These are phyloP conservation scores for Selene dorsalis DNA, from an alignment of 2,797 vertebrate species.

Conservation along the genomic window DNA sequence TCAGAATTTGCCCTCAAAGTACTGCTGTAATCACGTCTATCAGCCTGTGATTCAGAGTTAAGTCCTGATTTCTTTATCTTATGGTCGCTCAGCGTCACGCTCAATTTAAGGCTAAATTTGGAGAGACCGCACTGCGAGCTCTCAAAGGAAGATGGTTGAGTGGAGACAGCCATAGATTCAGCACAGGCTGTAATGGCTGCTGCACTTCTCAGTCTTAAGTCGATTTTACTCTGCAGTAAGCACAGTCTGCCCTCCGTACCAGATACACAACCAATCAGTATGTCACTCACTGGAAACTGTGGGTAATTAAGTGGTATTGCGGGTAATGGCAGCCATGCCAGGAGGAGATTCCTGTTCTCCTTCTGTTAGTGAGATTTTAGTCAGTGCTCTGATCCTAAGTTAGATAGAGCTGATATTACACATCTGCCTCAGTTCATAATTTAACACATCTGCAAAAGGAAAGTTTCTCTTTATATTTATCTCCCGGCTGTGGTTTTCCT, in stretches of 20 bases:
- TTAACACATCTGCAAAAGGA: conserved; percentile 16
- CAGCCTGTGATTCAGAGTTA: conserved; percentile 49
- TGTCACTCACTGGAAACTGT: conserved; percentile 64
- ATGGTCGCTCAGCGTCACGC: conserved; percentile 29
- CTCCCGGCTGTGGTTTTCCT: background rate
- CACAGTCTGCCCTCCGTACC: conserved; percentile 31
- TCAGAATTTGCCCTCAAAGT: conserved; percentile 31
- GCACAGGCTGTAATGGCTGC: conserved; percentile 38
- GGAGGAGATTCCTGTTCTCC: conserved; percentile 39
- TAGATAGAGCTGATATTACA: conserved; percentile 26
- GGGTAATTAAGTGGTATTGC: conserved; percentile 72
- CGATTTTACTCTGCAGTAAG: conserved; percentile 58
- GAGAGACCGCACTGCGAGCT: conserved; percentile 44
- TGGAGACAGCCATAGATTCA: conserved; percentile 22
- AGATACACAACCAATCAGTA: conserved; percentile 57
- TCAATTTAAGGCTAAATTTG: conserved; percentile 60
- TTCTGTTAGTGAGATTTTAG: conserved; percentile 26
- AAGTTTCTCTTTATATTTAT: conserved; percentile 1
- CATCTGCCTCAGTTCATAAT: conserved; percentile 7
- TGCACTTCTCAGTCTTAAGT: conserved; percentile 38
- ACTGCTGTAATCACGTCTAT: conserved; percentile 28
- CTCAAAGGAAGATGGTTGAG: conserved; percentile 30
- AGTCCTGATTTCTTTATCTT: conserved; percentile 55
- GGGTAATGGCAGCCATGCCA: conserved; percentile 63
- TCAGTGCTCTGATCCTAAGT: background rate